Evolutionary conservation across 1,140 invertebrate species (phyloP), one percentile per base, ranked within the genome.

Genomic region (Hyposmocoma kahamanoa): DNA sequence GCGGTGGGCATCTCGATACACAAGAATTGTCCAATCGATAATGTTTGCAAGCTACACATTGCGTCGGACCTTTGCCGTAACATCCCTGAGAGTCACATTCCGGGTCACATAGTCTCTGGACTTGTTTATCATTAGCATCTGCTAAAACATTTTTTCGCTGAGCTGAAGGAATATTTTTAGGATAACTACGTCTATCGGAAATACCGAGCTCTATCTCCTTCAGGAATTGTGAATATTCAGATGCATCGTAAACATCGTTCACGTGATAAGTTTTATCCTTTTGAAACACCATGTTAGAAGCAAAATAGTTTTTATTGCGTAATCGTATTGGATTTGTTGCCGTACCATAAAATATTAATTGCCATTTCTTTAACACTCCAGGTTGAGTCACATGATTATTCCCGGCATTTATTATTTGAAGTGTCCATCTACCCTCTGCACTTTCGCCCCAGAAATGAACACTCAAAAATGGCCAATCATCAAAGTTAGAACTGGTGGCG

Each of bases 381-480:
- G 93, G 90, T 65, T 94, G 92, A 66, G 93, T 95, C 32, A 95
- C 93, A 47, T 93, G 92, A 46, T 92, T 88, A 56, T 90, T 91
- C 1, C 94, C 95, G 17, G 92, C 92, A 72, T 99, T 98, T 61
- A 96, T 91, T 44, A 99, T 92, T 78, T 96, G 93, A 24, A 99
- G 81, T 1, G 91, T 96, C 98, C 98, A 99, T 36, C 92, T 88
- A 10, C 96, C 97, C 59, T 93, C 90, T 5, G 92, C 96, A 62
- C 94, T 94, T 72, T 99, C 97, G 10, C 96, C 96, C 97, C 97
- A 99, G 71, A 93, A 97, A 72, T 98, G 97, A 1, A 98, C 96
- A 53, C 95, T 96, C 53, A 98, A 90, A 89, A 99, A 99, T 2
- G 96, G 96, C 95, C 97, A 99, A 73, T 98, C 95, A 75, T 97